A percentile compares a stretch with the other conserved stretches of the same genome.
Evolutionary conservation across 53 echinoderm and acorn worm species (phyloP).

Genomic region (Arbacia lixula): DNA sequence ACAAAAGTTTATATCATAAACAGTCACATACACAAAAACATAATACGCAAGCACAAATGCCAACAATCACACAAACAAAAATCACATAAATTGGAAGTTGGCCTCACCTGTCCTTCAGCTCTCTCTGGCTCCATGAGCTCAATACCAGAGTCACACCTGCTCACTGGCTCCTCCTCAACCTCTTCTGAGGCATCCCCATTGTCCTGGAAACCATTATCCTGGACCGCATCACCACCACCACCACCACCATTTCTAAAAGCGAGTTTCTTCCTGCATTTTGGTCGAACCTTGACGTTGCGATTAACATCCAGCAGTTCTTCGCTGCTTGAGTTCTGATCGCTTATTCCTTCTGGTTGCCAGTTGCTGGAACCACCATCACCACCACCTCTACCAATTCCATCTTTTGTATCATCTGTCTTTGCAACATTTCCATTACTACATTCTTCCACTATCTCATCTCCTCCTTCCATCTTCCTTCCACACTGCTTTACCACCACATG

Average conservation of each 20-base stretch:
- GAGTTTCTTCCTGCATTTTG: background rate
- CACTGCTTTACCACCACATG: too few species aligned
- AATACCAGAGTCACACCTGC: constrained; percentile 29
- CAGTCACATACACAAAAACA: too few species aligned
- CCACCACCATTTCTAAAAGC: background rate
- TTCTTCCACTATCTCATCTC: background rate
- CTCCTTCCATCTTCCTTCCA: constrained; percentile 7
- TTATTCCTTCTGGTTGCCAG: constrained; percentile 7
- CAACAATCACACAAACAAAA: too few species aligned
- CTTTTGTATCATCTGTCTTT: background rate
- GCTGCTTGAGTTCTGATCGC: constrained; percentile 6
- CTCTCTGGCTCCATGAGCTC: constrained; percentile 36
- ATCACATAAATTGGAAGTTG: background rate
- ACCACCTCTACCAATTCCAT: constrained; percentile 15
- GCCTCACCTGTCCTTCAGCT: constrained; percentile 16
- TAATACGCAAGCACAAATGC: too few species aligned
- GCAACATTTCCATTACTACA: constrained; percentile 2
- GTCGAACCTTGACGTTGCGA: background rate
- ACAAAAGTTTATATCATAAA: too few species aligned
- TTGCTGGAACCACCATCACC: background rate
- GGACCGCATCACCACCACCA: background rate
- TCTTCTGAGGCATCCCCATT: too few species aligned
- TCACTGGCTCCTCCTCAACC: constrained; percentile 24
- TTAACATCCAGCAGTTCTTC: constrained; percentile 42
- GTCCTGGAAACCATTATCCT: background rate